Evolutionary conservation across 2,797 vertebrate genomes (phyloP).

Genomic region (Chelonia mydas): DNA sequence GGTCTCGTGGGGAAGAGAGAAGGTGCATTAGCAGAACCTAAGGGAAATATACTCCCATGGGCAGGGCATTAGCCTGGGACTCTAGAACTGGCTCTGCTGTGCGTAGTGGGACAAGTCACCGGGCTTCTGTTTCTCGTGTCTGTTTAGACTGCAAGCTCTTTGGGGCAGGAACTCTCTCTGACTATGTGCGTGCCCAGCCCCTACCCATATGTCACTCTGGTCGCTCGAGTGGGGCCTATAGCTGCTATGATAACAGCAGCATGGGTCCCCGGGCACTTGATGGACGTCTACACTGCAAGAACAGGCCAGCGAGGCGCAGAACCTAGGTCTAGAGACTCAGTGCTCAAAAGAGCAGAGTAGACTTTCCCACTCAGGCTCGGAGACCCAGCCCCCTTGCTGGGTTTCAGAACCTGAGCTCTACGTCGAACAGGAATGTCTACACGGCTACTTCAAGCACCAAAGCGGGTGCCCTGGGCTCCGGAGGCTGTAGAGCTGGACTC

Average conservation of each 20-base stretch:
- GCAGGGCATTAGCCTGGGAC: neutral
- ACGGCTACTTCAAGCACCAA: fast-evolving
- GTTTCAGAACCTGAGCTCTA: fast-evolving
- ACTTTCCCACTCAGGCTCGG: neutral
- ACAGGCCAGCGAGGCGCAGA: neutral
- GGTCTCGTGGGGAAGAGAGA: neutral
- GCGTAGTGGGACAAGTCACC: neutral
- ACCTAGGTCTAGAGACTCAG: neutral
- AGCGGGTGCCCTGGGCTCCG: neutral
- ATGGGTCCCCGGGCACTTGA: neutral
- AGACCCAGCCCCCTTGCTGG: neutral
- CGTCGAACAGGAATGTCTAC: fast-evolving
- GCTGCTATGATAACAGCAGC: neutral
- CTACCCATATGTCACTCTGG: too few species aligned
- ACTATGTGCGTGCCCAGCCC: too few species aligned
- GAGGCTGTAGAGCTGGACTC: neutral
- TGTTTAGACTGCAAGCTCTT: neutral
- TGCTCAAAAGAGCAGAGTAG: neutral
- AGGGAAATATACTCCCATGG: neutral
- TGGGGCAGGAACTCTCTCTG: too few species aligned
- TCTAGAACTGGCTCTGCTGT: neutral
- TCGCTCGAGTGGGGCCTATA: neutral
- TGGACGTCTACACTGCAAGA: neutral
- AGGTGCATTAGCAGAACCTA: neutral
- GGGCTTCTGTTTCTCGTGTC: neutral